A percentile compares a stretch with the other conserved stretches of the same genome.
phyloP scores from a whole-genome alignment of 2,113 vertebrate species.

The Amia ocellicauda region DNA sequence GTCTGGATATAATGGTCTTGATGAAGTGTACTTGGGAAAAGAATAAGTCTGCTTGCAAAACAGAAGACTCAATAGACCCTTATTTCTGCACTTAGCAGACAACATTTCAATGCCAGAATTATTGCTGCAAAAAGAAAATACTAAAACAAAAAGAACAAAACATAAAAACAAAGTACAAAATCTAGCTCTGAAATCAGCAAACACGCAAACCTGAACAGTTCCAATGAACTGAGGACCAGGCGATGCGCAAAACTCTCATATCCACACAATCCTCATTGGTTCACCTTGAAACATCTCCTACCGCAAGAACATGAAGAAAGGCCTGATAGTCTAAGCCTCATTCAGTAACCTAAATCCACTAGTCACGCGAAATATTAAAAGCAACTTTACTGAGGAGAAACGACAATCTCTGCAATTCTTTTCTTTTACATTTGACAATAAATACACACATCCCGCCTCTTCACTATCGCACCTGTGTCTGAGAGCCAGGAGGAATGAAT shows the following conservation, averaged over 20 bases:
- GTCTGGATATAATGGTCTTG: not conserved
- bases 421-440: no score
- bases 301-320: not conserved
- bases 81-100: no score
- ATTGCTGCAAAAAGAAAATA: not conserved
- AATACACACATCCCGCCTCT: no score
- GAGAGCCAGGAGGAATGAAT: no score
- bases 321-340: not conserved
- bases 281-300: not conserved
- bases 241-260: not conserved
- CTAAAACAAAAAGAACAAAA: not conserved
- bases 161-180: not conserved
- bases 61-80: no score
- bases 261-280: not conserved
- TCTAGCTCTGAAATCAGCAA: not conserved
- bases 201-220: not conserved
- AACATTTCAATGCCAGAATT: no score
- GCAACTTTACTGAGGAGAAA: no score
- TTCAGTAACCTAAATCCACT: not conserved
- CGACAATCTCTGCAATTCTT: no score
- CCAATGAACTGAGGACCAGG: not conserved
- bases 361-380: not conserved
- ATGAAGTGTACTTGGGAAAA: no score
- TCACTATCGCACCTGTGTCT: no score
- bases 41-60: no score